Conservation (phyloP, 2,113 vertebrate genomes). For the Hemiprocne comata region DNA sequence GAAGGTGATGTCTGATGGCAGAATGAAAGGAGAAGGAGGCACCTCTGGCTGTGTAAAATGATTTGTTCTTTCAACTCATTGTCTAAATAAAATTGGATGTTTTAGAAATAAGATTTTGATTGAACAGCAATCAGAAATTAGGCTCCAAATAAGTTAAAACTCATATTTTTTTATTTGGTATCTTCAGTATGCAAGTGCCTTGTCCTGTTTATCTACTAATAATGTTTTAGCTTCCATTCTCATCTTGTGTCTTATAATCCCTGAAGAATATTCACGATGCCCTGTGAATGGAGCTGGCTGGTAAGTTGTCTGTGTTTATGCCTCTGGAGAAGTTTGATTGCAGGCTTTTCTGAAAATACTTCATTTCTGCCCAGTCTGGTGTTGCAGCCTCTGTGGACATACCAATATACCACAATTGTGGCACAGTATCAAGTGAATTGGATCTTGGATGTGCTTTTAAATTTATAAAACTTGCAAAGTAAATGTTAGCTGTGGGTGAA, state of each 20-base stretch:
- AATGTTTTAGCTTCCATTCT: not conserved
- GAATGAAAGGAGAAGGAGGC: not conserved
- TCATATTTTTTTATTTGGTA: not conserved
- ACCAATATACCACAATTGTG: not conserved
- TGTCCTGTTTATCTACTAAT: not conserved
- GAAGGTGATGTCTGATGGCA: not conserved
- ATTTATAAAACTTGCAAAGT: not conserved
- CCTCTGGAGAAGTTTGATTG: not conserved
- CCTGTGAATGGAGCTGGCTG: not conserved
- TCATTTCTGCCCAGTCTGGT: not conserved
- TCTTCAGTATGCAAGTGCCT: not conserved
- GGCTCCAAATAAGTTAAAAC: not conserved
- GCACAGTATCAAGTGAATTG: not conserved
- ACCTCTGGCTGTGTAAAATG: not conserved
- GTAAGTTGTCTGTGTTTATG: slow-evolving; percentile 51
- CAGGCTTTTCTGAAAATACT: not conserved
- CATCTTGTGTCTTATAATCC: not conserved
- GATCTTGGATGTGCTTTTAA: not conserved
- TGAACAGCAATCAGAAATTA: not conserved
- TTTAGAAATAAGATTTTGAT: not conserved
- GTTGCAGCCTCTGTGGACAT: not conserved
- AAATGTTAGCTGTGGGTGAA: accelerated
- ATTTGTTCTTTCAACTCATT: not conserved
- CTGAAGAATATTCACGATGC: not conserved
- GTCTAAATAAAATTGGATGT: not conserved